Evolutionary conservation across 2,113 vertebrate species (phyloP), one percentile per base, ranked within the genome.

Genomic region (Beaufortia kweichowensis): DNA sequence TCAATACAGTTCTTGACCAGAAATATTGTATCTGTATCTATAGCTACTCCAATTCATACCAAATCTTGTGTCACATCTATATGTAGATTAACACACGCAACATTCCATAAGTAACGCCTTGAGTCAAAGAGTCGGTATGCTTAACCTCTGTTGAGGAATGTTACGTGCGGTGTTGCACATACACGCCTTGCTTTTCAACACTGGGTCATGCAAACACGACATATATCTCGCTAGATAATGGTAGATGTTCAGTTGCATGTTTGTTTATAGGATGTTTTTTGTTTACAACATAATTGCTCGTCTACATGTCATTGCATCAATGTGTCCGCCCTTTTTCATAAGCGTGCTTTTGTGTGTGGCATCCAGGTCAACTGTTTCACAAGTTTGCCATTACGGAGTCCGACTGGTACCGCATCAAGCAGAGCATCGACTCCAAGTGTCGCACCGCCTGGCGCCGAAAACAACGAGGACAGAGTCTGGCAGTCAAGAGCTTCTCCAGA

Each of bases 371-470:
- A 84, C 90, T 98, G 6, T 99, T 99, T 80, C 94, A 98, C 84
- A 99, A 98, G 69, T 99, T 99, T 69, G 91, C 91, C 24, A 98
- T 99, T 89, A 91, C 93, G 0, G 97, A 99, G 66, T 98, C 96
- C 0, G 97, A 99, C 87, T 99, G 97, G 97, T 99, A 99, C 57
- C 92, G 97, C 4, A 99, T 99, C 87, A 99, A 99, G 79, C 97
- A 99, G 82, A 99, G 97, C 89, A 99, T 99, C 0, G 97, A 99
- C 84, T 99, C 97, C 72, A 99, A 99, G 81, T 99, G 97, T 84
- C 94, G 97, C 29, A 99, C 97, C 0, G 97, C 97, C 0, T 99
- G 97, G 96, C 93, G 96, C 73, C 90, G 97, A 50, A 99, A 99
- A 26, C 97, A 99, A 89, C 88, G 96, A 0, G 97, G 96, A 1